Evolutionary conservation across 35 echinoderm and acorn worm genomes (phyloP).

Genomic region (Anneissia japonica): DNA sequence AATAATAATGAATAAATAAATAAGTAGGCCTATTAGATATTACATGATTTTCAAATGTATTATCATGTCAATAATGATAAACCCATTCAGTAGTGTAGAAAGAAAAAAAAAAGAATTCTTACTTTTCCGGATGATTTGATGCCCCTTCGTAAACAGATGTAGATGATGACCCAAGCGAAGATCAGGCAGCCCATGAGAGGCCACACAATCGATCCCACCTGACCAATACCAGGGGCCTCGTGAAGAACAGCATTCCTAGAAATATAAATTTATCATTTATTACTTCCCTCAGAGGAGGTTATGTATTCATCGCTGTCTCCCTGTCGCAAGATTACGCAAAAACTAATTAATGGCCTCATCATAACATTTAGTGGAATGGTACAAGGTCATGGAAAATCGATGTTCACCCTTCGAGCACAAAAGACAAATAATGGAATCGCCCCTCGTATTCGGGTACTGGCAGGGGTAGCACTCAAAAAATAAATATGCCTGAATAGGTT

Average conservation of each 20-base stretch:
- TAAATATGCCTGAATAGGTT: too few species aligned
- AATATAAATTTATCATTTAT: not conserved
- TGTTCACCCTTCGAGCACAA: too few species aligned
- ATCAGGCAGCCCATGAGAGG: not conserved
- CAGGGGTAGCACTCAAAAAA: too few species aligned
- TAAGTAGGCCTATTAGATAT: too few species aligned
- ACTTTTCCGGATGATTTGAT: constrained; percentile 25
- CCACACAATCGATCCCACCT: not conserved
- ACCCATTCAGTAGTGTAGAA: not conserved
- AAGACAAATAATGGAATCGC: too few species aligned
- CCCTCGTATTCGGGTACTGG: too few species aligned
- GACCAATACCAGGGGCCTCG: not conserved
- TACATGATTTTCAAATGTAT: too few species aligned
- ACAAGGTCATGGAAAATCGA: too few species aligned
- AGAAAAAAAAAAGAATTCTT: not conserved
- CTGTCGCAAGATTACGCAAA: not conserved
- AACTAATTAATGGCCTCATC: too few species aligned
- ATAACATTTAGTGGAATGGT: too few species aligned
- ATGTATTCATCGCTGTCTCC: not conserved
- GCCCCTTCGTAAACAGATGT: not conserved
- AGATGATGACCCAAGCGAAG: constrained; percentile 9
- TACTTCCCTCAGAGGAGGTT: not conserved
- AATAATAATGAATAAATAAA: too few species aligned
- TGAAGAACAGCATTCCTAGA: not conserved
- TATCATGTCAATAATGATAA: too few species aligned